Percentiles rank a stretch among this genome's conserved stretches.
Evolutionary conservation across 2,888 invertebrate species (phyloP).

Genomic region (Cryptus viduatorius): DNA sequence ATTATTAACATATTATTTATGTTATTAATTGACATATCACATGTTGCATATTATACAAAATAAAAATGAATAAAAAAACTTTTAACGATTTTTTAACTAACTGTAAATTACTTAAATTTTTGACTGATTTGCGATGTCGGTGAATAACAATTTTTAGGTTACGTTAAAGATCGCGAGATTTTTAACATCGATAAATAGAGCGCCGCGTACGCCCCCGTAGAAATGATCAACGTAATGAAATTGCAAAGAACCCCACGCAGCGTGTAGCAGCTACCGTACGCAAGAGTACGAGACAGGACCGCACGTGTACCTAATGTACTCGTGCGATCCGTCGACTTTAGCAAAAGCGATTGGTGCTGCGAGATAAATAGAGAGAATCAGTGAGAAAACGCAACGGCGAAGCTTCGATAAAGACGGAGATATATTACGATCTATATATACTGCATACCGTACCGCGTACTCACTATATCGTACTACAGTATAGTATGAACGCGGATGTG

Average conservation of each 20-base stretch:
- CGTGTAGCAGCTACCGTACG: background rate
- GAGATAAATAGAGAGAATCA: constrained; percentile 58
- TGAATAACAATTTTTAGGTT: too few relatives aligned
- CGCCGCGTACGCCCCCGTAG: background rate
- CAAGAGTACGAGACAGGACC: background rate
- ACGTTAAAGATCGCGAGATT: too few relatives aligned
- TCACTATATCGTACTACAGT: background rate
- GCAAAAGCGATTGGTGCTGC: constrained; percentile 29
- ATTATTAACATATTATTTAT: too few relatives aligned
- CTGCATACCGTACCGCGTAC: constrained; percentile 2
- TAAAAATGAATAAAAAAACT: too few relatives aligned
- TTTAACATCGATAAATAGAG: too few relatives aligned
- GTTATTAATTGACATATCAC: too few relatives aligned
- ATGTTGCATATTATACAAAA: too few relatives aligned
- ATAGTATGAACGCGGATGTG: constrained; percentile 50
- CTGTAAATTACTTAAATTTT: too few relatives aligned
- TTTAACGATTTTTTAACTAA: too few relatives aligned
- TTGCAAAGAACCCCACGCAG: background rate
- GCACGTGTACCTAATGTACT: constrained; percentile 52
- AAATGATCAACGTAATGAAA: background rate
- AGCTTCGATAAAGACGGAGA: constrained; percentile 27
- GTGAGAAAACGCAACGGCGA: constrained; percentile 32
- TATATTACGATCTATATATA: constrained; percentile 7
- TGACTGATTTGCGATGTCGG: too few relatives aligned
- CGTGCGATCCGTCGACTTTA: background rate